Base-by-base conservation (phyloP, 2,113 vertebrate species). In the Protobothrops flavoviridis region DNA sequence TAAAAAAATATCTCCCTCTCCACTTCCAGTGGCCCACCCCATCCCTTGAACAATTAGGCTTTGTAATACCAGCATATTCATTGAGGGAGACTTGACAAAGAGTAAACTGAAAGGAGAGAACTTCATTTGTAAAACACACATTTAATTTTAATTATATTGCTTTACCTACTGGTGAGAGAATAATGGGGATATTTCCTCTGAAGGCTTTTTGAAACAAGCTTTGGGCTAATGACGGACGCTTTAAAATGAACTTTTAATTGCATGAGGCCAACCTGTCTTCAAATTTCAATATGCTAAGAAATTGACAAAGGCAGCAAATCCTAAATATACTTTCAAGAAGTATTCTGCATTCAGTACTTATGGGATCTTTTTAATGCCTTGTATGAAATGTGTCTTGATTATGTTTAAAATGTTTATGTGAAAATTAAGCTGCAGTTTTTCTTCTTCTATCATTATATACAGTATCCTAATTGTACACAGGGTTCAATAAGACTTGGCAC, bases 61-160 rank as follows among this genome's bases (percentile, higher is more conserved):
- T 59, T 89, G 92, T 53, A 93, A 48, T n/a, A 6, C 45, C 50
- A 92, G 59, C 33, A 89, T 89, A 20, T 89, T 85, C 39, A 85
- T 43, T 7, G 29, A 86, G 43, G 21, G 59, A 85, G 43, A 86
- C 8, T 29, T 81, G 29, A 85, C 12, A 86, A 48, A 90, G 52
- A 23, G 21, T n/a, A 93, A 90, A 86, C 55, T 90, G 90, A 86
- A 93, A 93, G 15, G 53, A 90, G 53, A 81, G 26, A 48, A 74
- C 55, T 93, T 61, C 6, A 93, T 90, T 93, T 93, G 88, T 85
- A 85, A 61, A 93, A 52, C 88, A 86, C 69, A 93, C 89, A 90
- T 93, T 90, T 86, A 93, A 90, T 90, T 93, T 90, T 93, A 93
- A 93, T 93, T 90, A 86, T 53, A 93, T 93, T n/a, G 57, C 57